Base-by-base conservation (phyloP, 2,797 vertebrate species). In the Sebastes trivittatus region DNA sequence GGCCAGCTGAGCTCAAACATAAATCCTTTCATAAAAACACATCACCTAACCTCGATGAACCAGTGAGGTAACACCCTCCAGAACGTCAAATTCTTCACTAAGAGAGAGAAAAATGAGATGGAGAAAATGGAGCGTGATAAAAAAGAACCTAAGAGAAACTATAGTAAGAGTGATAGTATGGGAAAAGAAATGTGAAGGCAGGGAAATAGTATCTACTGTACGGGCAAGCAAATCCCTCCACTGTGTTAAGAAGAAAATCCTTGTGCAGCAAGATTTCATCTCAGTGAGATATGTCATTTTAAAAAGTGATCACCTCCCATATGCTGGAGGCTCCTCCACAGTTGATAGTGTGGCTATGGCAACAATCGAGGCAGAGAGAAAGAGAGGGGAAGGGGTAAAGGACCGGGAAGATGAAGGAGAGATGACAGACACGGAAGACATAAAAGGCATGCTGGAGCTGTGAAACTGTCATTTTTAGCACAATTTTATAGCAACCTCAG, bases 291-390 rank as follows among this genome's bases (percentile, higher is more conserved):
- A 80, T 79, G 77, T 76, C n/a, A 76, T 87, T 85, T 85, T 72
- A 54, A 67, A 84, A 84, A 20, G 8, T 61, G 61, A 84, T 81
- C 78, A 74, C 67, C 74, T 77, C 49, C 61, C 11, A 66, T 80
- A 62, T 34, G 76, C 64, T 78, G 75, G 71, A 73, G 78, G 81
- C 78, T 81, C 77, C 69, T 64, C 60, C 52, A 72, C 62, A 84
- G 71, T 30, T 85, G 72, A 88, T 74, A 81, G 68, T 13, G 80
- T 84, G 81, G 29, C 86, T 75, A 85, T 87, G 91, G 93, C 73
- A 92, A 89, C 85, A 52, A 38, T 23, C 18, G 11, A 72, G 22
- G 49, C 1, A 52, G 25, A 73, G 22, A 49, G 11, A 78, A 49
- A 79, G 34, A 58, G 38, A 49, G 42, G 18, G 32, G 16, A 52